phyloP scores from a whole-genome alignment of 2,888 invertebrate species.

The Neuroscelio doddi region DNA sequence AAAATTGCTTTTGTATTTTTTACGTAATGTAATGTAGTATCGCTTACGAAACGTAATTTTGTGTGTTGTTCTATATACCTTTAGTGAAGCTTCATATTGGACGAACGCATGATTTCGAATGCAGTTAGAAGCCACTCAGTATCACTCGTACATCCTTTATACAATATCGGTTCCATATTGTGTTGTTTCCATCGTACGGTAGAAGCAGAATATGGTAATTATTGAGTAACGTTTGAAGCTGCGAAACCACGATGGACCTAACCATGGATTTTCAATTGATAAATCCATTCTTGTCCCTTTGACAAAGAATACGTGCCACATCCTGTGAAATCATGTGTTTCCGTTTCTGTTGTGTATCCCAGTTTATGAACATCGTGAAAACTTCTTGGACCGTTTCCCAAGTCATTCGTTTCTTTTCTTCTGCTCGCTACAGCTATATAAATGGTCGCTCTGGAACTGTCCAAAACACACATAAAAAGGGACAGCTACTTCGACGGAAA shows the following conservation, averaged over 20 bases:
- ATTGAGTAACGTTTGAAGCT: constrained; percentile 36
- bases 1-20: too few relatives aligned
- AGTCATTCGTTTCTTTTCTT: constrained; percentile 17
- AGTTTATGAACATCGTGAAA: constrained; percentile 35
- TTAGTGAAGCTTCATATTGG: neutral
- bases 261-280: neutral
- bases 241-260: neutral
- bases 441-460: constrained; percentile 6
- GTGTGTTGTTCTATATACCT: too few relatives aligned
- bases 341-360: constrained; percentile 23
- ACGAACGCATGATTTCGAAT: constrained; percentile 13
- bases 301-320: too few relatives aligned
- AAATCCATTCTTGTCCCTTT: too few relatives aligned
- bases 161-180: neutral
- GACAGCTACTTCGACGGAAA: neutral
- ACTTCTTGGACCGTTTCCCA: constrained; percentile 18
- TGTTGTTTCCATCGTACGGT: neutral
- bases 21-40: too few relatives aligned
- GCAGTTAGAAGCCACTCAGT: constrained; percentile 45
- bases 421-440: constrained; percentile 9
- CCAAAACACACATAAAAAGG: constrained; percentile 18
- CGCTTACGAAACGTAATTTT: too few relatives aligned
- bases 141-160: constrained; percentile 5
- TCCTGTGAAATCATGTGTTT: constrained; percentile 26
- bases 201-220: constrained; percentile 45